Evolutionary conservation across 2,113 vertebrate genomes (phyloP).

Genomic region (Rutilus rutilus): DNA sequence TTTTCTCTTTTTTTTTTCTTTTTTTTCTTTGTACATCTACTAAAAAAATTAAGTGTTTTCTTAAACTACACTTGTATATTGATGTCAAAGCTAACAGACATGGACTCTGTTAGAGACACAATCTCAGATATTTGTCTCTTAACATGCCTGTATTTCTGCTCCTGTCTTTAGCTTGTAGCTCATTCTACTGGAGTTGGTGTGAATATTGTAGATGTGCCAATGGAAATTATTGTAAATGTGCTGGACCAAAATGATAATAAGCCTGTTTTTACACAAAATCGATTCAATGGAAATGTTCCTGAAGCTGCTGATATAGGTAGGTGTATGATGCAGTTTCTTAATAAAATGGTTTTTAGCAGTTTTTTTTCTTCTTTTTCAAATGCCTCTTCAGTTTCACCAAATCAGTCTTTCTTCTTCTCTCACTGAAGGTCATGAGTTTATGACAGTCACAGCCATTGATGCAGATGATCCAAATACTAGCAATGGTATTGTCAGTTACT

Average conservation of each 20-base stretch:
- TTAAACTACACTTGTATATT: too few relatives aligned
- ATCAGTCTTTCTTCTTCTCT: constrained; percentile 10
- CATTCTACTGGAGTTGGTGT: constrained; percentile 41
- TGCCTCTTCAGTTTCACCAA: background rate
- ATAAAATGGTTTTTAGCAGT: background rate
- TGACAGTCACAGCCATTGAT: constrained; percentile 77
- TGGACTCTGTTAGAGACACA: background rate
- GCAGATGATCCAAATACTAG: constrained; percentile 61
- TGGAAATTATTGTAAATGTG: constrained; percentile 45
- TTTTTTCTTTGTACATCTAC: too few relatives aligned
- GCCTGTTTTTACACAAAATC: constrained; percentile 65
- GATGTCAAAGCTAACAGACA: background rate
- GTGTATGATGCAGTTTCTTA: constrained; percentile 65
- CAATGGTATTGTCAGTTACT: too few relatives aligned
- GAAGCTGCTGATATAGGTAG: constrained; percentile 68
- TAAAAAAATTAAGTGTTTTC: too few relatives aligned
- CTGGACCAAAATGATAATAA: constrained; percentile 74
- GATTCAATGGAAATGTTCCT: constrained; percentile 66
- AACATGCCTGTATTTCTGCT: background rate
- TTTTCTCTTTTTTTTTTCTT: too few relatives aligned
- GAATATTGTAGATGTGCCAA: rapidly evolving
- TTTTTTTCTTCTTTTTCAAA: too few relatives aligned
- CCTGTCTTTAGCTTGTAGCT: constrained; percentile 60
- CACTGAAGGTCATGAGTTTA: constrained; percentile 74
- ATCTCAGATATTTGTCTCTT: too few relatives aligned